phyloP scores from a whole-genome alignment of 2,888 invertebrate genomes.

The Molanna angustata region DNA sequence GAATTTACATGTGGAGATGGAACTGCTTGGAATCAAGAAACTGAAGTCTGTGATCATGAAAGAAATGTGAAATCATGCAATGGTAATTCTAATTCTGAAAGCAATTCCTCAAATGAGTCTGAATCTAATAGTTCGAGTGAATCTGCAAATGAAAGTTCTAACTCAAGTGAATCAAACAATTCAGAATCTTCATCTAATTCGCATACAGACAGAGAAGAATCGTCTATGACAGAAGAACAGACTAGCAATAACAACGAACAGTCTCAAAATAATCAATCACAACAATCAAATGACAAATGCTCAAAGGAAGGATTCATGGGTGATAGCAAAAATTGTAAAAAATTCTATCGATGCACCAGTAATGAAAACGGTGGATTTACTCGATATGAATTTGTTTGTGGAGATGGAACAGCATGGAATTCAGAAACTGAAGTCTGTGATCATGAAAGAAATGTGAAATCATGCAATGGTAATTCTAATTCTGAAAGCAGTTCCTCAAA shows the following conservation, averaged over 20 bases:
- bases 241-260: too few relatives aligned
- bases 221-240: too few relatives aligned
- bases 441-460: slow-evolving; percentile 40
- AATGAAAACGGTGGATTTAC: slow-evolving; percentile 58
- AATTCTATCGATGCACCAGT: slow-evolving; percentile 74
- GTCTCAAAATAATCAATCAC: background rate
- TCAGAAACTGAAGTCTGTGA: slow-evolving; percentile 34
- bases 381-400: slow-evolving; percentile 70
- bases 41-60: slow-evolving; percentile 56
- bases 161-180: too few relatives aligned
- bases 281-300: slow-evolving; percentile 42
- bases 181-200: too few relatives aligned
- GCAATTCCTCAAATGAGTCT: background rate
- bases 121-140: background rate
- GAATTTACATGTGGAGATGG: slow-evolving; percentile 57
- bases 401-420: slow-evolving; percentile 48
- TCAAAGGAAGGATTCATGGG: slow-evolving; percentile 67
- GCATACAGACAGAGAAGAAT: too few relatives aligned
- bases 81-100: slow-evolving; percentile 38
- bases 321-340: slow-evolving; percentile 66
- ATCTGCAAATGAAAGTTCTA: too few relatives aligned
- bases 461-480: slow-evolving; percentile 16
- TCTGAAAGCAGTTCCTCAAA: slow-evolving; percentile 8
- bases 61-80: too few relatives aligned
- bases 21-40: slow-evolving; percentile 57